These are phyloP conservation scores for Mesorhabditis belari DNA, from an alignment of 2,888 invertebrate species.

Conservation along the genomic window DNA sequence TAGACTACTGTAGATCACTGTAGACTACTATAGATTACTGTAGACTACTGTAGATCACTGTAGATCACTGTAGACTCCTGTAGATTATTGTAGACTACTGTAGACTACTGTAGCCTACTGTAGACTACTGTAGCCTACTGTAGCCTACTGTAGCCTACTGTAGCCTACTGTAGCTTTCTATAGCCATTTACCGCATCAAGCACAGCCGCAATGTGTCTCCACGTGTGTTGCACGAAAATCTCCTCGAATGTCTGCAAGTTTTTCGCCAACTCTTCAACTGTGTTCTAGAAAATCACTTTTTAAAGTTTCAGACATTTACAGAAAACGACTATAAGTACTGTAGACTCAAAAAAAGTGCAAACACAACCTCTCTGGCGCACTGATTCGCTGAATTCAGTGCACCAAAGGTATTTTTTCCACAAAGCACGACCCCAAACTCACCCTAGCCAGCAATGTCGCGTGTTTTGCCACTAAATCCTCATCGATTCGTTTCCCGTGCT, in stretches of 20 bases:
- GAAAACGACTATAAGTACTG: too few species aligned
- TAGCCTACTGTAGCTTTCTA: too few species aligned
- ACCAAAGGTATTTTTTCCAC: too few species aligned
- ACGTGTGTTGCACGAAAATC: conserved; percentile 41
- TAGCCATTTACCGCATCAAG: conserved; percentile 26
- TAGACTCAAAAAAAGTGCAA: too few species aligned
- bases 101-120: neutral
- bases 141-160: neutral
- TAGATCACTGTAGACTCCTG: too few species aligned
- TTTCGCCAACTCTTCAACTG: conserved; percentile 43
- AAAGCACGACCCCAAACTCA: conserved; percentile 1
- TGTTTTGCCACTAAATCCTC: conserved; percentile 35
- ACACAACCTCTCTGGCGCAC: too few species aligned
- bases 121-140: too few species aligned
- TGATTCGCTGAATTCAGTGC: too few species aligned
- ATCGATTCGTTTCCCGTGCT: conserved; percentile 30
- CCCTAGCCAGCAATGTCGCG: conserved; percentile 15
- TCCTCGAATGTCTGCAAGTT: conserved; percentile 43
- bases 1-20: too few species aligned
- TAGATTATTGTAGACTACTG: too few species aligned
- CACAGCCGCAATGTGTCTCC: conserved; percentile 44
- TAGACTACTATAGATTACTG: too few species aligned
- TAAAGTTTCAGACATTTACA: neutral
- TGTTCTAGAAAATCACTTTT: conserved; percentile 7
- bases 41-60: too few species aligned